Conservation (phyloP, 2,888 invertebrate genomes). For the Tachystola acroxantha region DNA sequence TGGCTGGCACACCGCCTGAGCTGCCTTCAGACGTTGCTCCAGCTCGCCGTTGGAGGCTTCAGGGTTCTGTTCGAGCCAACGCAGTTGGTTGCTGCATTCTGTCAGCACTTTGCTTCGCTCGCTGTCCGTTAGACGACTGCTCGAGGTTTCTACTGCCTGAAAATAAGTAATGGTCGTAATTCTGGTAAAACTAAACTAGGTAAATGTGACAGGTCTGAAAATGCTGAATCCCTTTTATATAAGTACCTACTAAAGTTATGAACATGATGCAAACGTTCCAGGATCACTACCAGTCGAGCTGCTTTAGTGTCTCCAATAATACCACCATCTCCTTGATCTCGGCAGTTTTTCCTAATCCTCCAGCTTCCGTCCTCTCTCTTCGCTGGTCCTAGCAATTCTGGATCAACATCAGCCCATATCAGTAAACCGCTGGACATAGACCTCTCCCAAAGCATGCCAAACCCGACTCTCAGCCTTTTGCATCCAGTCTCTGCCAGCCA, state of each 20-base stretch:
- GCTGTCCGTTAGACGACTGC: conserved; percentile 81
- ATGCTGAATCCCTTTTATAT: background rate
- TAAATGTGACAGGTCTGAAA: background rate
- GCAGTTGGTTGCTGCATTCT: conserved; percentile 83
- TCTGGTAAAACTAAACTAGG: background rate
- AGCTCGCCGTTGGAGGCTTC: conserved; percentile 88
- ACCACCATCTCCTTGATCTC: too few species aligned
- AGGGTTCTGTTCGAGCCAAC: conserved; percentile 89
- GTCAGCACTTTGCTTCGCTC: conserved; percentile 84
- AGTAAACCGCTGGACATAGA: too few species aligned
- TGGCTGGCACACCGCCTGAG: conserved; percentile 86
- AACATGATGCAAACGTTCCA: too few species aligned
- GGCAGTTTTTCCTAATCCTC: too few species aligned
- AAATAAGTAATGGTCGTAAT: background rate
- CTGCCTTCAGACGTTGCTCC: conserved; percentile 85
- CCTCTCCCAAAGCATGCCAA: too few species aligned
- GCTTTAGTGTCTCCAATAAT: too few species aligned
- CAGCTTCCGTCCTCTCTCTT: too few species aligned
- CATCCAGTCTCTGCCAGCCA: too few species aligned
- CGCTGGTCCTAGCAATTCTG: too few species aligned
- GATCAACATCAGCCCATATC: too few species aligned
- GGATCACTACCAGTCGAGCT: too few species aligned
- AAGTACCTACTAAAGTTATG: background rate
- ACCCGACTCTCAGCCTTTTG: too few species aligned
- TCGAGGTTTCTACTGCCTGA: conserved; percentile 82